Percentiles rank a stretch among this genome's conserved stretches.
Conservation (phyloP, 2,888 invertebrate genomes). For the Chironomus riparius region DNA sequence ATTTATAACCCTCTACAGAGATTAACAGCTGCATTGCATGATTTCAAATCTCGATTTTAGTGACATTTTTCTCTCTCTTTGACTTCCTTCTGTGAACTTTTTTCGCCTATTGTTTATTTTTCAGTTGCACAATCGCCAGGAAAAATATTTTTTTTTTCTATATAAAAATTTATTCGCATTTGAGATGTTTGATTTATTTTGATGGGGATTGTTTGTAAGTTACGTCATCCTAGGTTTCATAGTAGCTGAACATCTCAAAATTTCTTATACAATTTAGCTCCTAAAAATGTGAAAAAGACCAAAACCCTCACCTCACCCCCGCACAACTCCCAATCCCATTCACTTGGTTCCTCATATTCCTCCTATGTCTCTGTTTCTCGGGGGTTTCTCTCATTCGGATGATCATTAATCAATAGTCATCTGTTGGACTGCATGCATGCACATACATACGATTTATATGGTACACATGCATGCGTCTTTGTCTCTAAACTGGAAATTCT, state of each 20-base stretch:
- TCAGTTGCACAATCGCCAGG: constrained; percentile 14
- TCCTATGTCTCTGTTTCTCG: neutral
- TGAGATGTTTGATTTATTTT: too few relatives aligned
- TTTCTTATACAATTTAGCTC: too few relatives aligned
- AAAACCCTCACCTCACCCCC: neutral
- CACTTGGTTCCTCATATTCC: neutral
- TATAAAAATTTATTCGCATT: too few relatives aligned
- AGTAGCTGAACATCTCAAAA: too few relatives aligned
- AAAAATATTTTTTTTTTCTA: neutral
- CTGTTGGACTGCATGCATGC: neutral
- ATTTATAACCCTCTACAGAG: neutral
- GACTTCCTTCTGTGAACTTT: neutral
- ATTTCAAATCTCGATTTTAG: too few relatives aligned
- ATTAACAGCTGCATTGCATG: constrained; percentile 13
- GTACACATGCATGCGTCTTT: too few relatives aligned
- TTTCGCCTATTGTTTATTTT: constrained; percentile 9
- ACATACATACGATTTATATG: too few relatives aligned
- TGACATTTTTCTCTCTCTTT: constrained; percentile 5
- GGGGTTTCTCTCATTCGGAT: neutral
- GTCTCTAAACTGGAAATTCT: too few relatives aligned
- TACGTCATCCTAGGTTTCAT: too few relatives aligned
- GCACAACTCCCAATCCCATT: neutral
- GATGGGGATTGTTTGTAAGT: too few relatives aligned
- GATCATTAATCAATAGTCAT: constrained; percentile 18
- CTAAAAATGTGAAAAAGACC: too few relatives aligned